These are phyloP conservation scores for Camponotus floridanus DNA, from an alignment of 1,140 invertebrate genomes.

Conservation along the genomic window DNA sequence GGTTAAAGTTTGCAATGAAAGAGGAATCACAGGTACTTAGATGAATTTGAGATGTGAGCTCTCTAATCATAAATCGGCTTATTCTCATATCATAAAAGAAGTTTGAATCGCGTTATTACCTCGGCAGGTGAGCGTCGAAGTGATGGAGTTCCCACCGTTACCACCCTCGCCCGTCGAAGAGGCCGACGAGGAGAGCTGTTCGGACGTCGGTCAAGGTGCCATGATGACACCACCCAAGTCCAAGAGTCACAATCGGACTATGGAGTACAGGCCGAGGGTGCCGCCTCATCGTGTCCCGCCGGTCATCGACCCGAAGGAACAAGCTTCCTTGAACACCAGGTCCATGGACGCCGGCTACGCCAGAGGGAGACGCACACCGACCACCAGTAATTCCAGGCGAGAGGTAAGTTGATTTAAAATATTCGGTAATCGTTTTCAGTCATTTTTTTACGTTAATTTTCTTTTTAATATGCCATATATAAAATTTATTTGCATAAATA, in stretches of 20 bases:
- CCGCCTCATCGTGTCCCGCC: slow-evolving; percentile 90
- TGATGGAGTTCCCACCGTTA: slow-evolving; percentile 91
- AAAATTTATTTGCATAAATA: too few species aligned
- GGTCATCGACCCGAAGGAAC: slow-evolving; percentile 86
- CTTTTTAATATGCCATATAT: too few species aligned
- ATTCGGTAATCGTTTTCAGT: background rate
- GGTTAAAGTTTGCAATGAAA: background rate
- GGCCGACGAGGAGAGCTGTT: slow-evolving; percentile 91
- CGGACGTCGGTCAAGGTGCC: slow-evolving; percentile 87
- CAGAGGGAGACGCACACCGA: slow-evolving; percentile 88
- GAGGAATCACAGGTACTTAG: background rate
- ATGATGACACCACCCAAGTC: slow-evolving; percentile 80
- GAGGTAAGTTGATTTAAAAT: slow-evolving; percentile 81
- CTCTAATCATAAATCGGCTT: too few species aligned
- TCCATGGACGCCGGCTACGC: slow-evolving; percentile 92
- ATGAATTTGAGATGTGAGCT: background rate
- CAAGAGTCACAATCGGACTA: slow-evolving; percentile 81
- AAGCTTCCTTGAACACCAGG: slow-evolving; percentile 90
- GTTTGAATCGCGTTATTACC: slow-evolving; percentile 3
- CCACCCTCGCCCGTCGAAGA: slow-evolving; percentile 92
- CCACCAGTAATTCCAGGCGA: slow-evolving; percentile 89
- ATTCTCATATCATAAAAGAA: background rate
- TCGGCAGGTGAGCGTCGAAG: slow-evolving; percentile 86
- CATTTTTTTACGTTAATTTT: too few species aligned
- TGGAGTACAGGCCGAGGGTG: slow-evolving; percentile 87